Base-by-base conservation (phyloP, 2,888 invertebrate genomes). In the Meiosimyza platycephala region DNA sequence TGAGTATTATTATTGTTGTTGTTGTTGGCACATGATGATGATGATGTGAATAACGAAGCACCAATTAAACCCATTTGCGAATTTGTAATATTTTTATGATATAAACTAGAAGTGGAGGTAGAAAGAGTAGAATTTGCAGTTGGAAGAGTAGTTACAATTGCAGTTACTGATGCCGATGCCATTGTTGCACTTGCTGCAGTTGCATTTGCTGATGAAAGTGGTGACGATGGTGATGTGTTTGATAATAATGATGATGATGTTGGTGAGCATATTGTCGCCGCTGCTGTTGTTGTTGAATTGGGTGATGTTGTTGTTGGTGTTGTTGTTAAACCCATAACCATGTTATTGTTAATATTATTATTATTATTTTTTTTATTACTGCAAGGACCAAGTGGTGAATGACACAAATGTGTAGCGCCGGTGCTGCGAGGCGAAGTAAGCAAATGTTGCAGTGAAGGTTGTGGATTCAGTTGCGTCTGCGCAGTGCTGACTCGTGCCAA, bases 121-220 rank as follows among this genome's bases (percentile, higher is more conserved):
- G 79, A 77, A 80, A 80, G 76, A 81, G 77, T 77, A 79, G 81
- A 78, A 78, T 80, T 77, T 80, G 82, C 83, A 85, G 88, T 85
- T 82, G 83, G 82, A 80, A 83, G 79, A 82, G 84, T 84, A 85
- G 85, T 85, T 84, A 85, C 84, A 82, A 83, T 80, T 60, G 75
- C 83, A 80, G 80, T 52, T 72, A 62, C 74, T 75, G 76, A 66
- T 74, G 76, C 65, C 73, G 75, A 57, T 70, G 63, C 64, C 70
- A 74, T 72, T 67, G 70, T 60, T 70, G 69, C 51, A 40, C 64
- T 74, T 72, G 72, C 64, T 69, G 75, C 48, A 40, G 76, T 55
- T 54, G 78, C 33, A 48, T 11, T 48, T n/a, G 60, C 51, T 77
- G 77, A 48, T 67, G 74, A 65, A 54, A 72, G 68, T 76, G 77